These are phyloP conservation scores for Rhinoptilus africanus DNA, from an alignment of 2,113 vertebrate genomes.

Conservation along the genomic window DNA sequence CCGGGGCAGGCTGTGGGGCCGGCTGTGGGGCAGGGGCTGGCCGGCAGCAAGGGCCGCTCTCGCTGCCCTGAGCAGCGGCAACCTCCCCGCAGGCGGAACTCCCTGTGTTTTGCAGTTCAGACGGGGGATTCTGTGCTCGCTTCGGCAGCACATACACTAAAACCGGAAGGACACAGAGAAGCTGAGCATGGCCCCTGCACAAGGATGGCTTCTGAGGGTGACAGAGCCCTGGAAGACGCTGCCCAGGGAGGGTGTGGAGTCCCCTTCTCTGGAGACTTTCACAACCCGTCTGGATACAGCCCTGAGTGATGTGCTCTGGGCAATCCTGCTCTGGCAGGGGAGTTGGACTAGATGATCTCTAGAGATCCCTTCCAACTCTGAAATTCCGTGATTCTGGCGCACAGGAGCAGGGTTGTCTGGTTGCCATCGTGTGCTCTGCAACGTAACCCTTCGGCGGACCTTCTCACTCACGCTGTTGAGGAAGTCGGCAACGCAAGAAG, in stretches of 20 bases:
- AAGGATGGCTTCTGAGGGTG: too few relatives aligned
- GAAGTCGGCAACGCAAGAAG: background rate
- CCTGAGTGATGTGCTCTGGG: too few relatives aligned
- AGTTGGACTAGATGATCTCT: too few relatives aligned
- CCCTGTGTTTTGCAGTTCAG: accelerated
- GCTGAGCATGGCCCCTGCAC: slow-evolving; percentile 46
- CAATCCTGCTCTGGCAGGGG: too few relatives aligned
- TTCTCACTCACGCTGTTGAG: accelerated
- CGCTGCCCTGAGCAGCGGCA: background rate
- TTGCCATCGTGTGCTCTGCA: background rate
- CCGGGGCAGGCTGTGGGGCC: background rate
- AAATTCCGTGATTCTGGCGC: too few relatives aligned
- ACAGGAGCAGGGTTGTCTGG: background rate
- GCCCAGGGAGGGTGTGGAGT: too few relatives aligned
- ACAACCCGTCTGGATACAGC: too few relatives aligned
- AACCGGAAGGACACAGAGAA: background rate
- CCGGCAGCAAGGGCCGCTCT: background rate
- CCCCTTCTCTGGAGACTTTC: too few relatives aligned
- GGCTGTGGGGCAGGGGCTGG: too few relatives aligned
- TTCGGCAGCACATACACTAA: slow-evolving; percentile 51
- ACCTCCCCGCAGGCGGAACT: accelerated
- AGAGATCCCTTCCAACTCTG: too few relatives aligned
- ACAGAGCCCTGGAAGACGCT: too few relatives aligned
- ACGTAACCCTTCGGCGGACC: background rate
- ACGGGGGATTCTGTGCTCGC: background rate